Evolutionary conservation across 1,140 invertebrate genomes (phyloP), one percentile per base, ranked within the genome.

Genomic region (Drosophila nigromelanica): DNA sequence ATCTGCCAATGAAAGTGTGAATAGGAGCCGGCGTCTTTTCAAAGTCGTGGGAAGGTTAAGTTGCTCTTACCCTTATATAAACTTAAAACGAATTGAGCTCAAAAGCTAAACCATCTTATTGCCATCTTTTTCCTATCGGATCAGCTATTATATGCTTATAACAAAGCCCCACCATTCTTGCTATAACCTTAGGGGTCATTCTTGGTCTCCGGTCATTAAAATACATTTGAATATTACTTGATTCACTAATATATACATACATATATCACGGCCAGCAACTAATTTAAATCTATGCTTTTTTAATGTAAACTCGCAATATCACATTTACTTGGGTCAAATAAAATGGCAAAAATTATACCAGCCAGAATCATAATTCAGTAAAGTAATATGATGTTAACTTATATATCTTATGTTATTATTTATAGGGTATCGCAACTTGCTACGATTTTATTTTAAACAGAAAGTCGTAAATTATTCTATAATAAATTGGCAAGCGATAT

Each of bases 261-360:
- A 33, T 51, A 6, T 43, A 52, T 59, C 77, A 80, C 21, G 76
- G 76, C 18, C 77, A 79, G 56, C 51, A 42, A 56, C 76, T 79
- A 75, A 71, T 79, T 79, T 58, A 52, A 75, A 45, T 52, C 40
- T 43, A 64, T 69, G 24, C 74, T 74, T 70, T 56, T 66, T 76
- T 45, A 56, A 76, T 76, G 15, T 58, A 68, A 35, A 48, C 18
- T 10, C 75, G 21, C 66, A 68, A 35, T 40, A 15, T 6, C 12
- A n/a, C 56, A 11, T 7, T 21, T 45, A 5, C 15, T 21, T 7
- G 5, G 4, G 14, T 43, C 8, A 11, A 11, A 24, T 15, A 18
- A 18, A 18, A 18, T 18, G 18, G 1, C 1, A 18, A 18, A 18
- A 12, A 24, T 11, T n/a, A 24, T 6, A 24, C n/a, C 5, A 47